Conservation (phyloP, 2,113 vertebrate genomes). For the Delphinus delphis region DNA sequence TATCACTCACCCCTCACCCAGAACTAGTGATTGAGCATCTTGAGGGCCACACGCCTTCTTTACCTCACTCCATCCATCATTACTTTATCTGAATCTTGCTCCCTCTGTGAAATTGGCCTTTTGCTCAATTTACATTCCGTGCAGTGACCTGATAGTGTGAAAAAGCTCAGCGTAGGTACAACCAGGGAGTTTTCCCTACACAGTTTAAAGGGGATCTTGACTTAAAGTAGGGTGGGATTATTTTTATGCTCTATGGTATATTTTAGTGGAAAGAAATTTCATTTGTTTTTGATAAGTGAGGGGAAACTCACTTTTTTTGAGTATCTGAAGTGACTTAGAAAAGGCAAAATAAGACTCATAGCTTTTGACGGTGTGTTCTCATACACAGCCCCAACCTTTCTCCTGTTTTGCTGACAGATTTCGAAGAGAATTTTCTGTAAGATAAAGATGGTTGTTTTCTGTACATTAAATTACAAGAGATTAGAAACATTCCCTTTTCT, state of each 20-base stretch:
- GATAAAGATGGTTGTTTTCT: constrained; percentile 40
- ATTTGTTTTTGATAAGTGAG: background rate
- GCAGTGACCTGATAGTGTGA: background rate
- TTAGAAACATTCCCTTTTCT: constrained; percentile 68
- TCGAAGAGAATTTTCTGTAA: background rate
- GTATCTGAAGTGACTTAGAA: background rate
- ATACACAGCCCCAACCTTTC: background rate
- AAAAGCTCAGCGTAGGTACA: background rate
- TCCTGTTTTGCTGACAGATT: constrained; percentile 33
- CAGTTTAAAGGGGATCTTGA: background rate
- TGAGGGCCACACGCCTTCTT: background rate
- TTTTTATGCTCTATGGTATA: background rate
- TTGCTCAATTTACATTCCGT: constrained; percentile 1
- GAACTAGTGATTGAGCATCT: constrained; percentile 44
- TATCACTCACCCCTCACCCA: constrained; percentile 60
- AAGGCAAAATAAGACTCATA: background rate
- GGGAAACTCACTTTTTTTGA: background rate
- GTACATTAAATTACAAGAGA: constrained; percentile 52
- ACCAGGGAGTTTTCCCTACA: background rate
- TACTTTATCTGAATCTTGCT: constrained; percentile 23
- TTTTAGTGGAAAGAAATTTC: constrained; percentile 36
- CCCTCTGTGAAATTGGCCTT: background rate
- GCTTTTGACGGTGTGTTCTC: background rate
- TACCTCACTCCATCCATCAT: constrained; percentile 45
- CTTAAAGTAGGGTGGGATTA: background rate